A percentile compares a stretch with the other conserved stretches of the same genome.
phyloP scores from a whole-genome alignment of 2,888 invertebrate species.

The Volucella bombylans region DNA sequence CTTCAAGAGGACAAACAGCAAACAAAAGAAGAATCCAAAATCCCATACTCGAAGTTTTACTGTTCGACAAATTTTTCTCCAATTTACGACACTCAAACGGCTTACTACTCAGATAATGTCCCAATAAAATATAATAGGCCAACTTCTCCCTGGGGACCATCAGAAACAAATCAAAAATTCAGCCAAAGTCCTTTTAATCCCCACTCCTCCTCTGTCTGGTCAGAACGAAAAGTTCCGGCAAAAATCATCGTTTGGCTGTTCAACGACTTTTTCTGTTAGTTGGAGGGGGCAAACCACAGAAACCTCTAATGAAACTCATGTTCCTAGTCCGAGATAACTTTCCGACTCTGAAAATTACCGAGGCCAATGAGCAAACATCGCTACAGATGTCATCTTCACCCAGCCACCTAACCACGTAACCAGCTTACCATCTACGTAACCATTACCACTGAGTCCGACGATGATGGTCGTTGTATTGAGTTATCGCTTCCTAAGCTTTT shows the following conservation, averaged over 20 bases:
- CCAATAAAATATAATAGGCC: slow-evolving; percentile 29
- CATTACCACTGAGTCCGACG: neutral
- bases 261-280: neutral
- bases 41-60: too few relatives aligned
- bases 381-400: slow-evolving; percentile 25
- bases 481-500: slow-evolving; percentile 45
- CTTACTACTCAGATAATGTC: neutral
- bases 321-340: slow-evolving; percentile 21
- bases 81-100: slow-evolving; percentile 1
- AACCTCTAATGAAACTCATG: slow-evolving; percentile 41
- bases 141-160: neutral
- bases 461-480: slow-evolving; percentile 29
- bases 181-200: slow-evolving; percentile 10
- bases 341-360: neutral
- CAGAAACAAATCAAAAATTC: neutral
- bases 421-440: neutral
- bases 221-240: neutral
- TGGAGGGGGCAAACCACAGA: slow-evolving; percentile 31
- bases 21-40: too few relatives aligned
- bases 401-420: too few relatives aligned
- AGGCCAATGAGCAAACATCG: slow-evolving; percentile 12
- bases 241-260: neutral
- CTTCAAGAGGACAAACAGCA: too few relatives aligned
- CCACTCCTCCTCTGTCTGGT: too few relatives aligned
- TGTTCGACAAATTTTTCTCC: neutral